These are phyloP conservation scores for Papilio dardanus DNA, from an alignment of 1,140 invertebrate genomes.

Conservation along the genomic window DNA sequence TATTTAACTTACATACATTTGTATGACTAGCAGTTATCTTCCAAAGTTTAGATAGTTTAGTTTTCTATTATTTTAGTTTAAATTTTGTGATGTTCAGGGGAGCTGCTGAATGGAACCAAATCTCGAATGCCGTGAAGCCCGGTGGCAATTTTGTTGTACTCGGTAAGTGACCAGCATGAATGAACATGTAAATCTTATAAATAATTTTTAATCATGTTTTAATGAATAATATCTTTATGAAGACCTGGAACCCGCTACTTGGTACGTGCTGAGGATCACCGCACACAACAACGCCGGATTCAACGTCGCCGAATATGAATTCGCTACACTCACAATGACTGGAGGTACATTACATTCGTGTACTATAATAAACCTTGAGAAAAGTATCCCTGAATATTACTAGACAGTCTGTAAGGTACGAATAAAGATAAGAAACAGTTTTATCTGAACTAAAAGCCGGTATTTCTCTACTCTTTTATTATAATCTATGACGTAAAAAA, in stretches of 20 bases:
- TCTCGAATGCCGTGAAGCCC: constrained; percentile 95
- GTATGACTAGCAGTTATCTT: too few relatives aligned
- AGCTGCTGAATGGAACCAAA: constrained; percentile 94
- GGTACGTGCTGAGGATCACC: constrained; percentile 95
- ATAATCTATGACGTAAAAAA: constrained; percentile 20
- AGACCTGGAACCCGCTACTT: constrained; percentile 95
- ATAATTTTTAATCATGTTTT: neutral
- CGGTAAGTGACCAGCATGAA: constrained; percentile 50
- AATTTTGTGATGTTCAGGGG: constrained; percentile 79
- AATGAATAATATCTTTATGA: constrained; percentile 30
- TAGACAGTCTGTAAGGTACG: too few relatives aligned
- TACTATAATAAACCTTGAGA: too few relatives aligned
- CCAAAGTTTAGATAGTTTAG: neutral
- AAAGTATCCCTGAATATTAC: too few relatives aligned
- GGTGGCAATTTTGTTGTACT: constrained; percentile 95
- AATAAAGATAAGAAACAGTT: too few relatives aligned
- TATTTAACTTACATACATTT: too few relatives aligned
- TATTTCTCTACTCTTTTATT: neutral
- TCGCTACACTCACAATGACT: constrained; percentile 95
- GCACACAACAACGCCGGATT: constrained; percentile 98
- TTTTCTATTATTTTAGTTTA: neutral
- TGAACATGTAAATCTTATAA: neutral
- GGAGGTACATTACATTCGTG: constrained; percentile 90
- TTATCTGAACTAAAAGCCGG: too few relatives aligned
- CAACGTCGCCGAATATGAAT: constrained; percentile 96